Evolutionary conservation across 2,797 vertebrate genomes (phyloP), one percentile per base, ranked within the genome.

Genomic region (Bucorvus abyssinicus): DNA sequence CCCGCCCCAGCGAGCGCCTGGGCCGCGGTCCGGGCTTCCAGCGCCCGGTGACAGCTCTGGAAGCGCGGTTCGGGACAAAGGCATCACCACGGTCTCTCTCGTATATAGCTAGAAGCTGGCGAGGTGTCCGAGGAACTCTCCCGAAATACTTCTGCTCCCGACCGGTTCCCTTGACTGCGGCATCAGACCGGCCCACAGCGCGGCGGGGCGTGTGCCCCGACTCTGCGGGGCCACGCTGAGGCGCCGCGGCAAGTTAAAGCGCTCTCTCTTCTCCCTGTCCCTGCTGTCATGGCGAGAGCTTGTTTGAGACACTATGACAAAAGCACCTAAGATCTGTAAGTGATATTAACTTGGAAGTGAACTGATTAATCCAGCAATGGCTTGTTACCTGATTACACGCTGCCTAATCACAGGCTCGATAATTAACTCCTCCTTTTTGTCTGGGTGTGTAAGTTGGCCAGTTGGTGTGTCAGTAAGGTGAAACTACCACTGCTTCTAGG

Each of bases 231-330:
- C 19, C 42, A 3, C 15, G 7, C 18, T 3, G 26, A 13, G 5
- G 32, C 3, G 22, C 9, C 5, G 55, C 69, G 16, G 19, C 10
- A 40, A 40, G 38, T 10, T 40, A 40, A 40, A 40, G 38, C 38
- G 22, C 22, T 49, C 49, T 49, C 49, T 49, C 21, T 12, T 8
- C 55, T 20, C 24, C 44, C 50, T 7, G 8, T 7, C 55, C 1
- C 49, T 36, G 34, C 70, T 14, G 45, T 2, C 40, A 8, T 0
- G 12, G 56, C 5, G 0, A 5, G 22, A 9, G 20, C 1, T 67
- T 19, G 32, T 52, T 10, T 0, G 32, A 30, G 55, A 29, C 50
- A 0, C n/a, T 14, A 3, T 3, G 17, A 9, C 38, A 21, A 22
- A 47, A 70, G 52, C 44, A 14, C 27, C 29, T 7, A 3, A 38